Conservation (phyloP, 2,113 vertebrate species). For the Antigone vipio region DNA sequence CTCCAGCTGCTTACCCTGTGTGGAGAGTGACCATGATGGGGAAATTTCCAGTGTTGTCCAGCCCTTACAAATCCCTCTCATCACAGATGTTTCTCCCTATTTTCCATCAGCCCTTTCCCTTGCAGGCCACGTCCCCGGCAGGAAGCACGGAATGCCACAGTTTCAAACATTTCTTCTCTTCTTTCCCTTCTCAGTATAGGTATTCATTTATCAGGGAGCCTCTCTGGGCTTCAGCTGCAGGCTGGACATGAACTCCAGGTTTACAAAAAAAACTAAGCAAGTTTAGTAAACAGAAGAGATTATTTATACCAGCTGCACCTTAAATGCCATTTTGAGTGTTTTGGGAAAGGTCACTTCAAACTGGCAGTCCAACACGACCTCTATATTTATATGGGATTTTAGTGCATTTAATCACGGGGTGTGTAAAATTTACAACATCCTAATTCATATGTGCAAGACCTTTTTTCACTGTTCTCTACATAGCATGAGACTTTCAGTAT, state of each 20-base stretch:
- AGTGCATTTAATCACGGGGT: neutral
- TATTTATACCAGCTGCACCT: constrained; percentile 26
- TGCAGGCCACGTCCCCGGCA: accelerated
- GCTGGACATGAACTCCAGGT: neutral
- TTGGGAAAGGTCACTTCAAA: constrained; percentile 3
- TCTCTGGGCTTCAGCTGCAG: neutral
- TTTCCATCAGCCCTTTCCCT: neutral
- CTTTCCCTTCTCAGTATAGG: neutral
- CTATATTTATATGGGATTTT: neutral
- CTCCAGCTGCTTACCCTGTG: neutral
- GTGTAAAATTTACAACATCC: neutral
- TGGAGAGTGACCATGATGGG: neutral
- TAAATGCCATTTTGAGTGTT: neutral
- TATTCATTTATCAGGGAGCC: neutral
- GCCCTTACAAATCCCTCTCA: neutral
- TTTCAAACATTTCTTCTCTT: neutral
- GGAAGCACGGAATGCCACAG: accelerated
- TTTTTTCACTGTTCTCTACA: neutral
- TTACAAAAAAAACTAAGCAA: constrained; percentile 20
- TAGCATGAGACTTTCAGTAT: neutral
- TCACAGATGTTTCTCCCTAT: neutral
- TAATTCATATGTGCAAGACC: neutral
- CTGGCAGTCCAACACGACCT: neutral
- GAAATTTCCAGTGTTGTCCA: neutral
- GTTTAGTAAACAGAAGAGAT: constrained; percentile 50